These are phyloP conservation scores for Spheniscus humboldti DNA, from an alignment of 2,797 vertebrate genomes.

Conservation along the genomic window DNA sequence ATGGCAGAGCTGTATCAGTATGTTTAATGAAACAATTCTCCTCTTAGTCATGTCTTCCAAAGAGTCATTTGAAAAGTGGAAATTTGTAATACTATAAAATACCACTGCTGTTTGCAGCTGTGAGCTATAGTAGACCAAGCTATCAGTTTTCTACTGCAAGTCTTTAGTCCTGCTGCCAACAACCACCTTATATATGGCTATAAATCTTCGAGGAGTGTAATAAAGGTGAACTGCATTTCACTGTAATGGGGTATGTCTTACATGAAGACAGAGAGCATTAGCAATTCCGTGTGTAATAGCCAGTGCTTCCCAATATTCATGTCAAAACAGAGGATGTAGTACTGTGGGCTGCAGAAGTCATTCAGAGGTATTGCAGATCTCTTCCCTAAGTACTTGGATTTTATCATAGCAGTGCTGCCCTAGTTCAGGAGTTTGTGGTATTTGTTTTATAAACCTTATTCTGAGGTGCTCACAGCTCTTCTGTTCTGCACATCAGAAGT, in stretches of 20 bases:
- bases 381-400: background rate
- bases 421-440: background rate
- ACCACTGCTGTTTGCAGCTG: background rate
- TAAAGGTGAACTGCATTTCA: slow-evolving; percentile 28
- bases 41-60: background rate
- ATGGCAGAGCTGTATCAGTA: background rate
- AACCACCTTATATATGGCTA: background rate
- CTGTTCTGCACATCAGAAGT: background rate
- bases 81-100: slow-evolving; percentile 3
- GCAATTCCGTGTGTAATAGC: background rate
- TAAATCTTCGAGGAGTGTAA: slow-evolving; percentile 9
- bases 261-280: background rate
- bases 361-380: background rate
- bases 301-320: background rate
- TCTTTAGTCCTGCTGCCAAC: slow-evolving; percentile 16
- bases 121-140: background rate
- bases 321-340: background rate
- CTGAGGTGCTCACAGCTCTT: background rate
- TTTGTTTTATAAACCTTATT: background rate
- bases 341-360: background rate
- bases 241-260: background rate
- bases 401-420: background rate
- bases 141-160: background rate
- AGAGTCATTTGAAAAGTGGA: background rate
- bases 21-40: background rate